Evolutionary conservation across 64 coral and sea anemone species (phyloP).

Genomic region (Pocillopora damicornis): DNA sequence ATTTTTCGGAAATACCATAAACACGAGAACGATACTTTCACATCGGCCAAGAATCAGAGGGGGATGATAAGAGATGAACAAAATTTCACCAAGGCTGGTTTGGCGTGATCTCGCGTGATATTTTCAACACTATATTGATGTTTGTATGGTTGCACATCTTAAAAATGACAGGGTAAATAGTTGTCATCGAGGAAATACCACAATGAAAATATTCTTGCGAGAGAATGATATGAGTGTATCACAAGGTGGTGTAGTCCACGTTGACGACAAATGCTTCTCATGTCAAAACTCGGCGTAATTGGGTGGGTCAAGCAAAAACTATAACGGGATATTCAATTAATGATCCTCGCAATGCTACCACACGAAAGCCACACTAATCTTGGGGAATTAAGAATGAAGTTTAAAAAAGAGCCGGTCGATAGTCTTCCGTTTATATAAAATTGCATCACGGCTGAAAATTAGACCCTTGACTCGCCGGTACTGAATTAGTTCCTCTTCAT

Average conservation of each 20-base stretch:
- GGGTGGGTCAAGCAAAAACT: no score
- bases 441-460: background rate
- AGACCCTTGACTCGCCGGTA: background rate
- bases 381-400: background rate
- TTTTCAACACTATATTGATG: no score
- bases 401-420: background rate
- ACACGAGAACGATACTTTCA: background rate
- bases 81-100: background rate
- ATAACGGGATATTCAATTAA: background rate
- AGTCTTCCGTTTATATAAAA: background rate
- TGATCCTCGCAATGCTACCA: background rate
- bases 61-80: background rate
- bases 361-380: conserved; percentile 30
- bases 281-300: no score
- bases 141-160: no score
- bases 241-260: no score
- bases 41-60: background rate
- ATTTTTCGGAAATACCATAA: conserved; percentile 8
- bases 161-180: no score
- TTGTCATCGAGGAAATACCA: no score
- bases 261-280: no score
- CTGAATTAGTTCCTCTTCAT: background rate
- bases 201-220: no score
- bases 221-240: no score
- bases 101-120: no score